Evolutionary conservation across 2,113 vertebrate genomes (phyloP), one percentile per base, ranked within the genome.

Genomic region (Ascaphus truei): DNA sequence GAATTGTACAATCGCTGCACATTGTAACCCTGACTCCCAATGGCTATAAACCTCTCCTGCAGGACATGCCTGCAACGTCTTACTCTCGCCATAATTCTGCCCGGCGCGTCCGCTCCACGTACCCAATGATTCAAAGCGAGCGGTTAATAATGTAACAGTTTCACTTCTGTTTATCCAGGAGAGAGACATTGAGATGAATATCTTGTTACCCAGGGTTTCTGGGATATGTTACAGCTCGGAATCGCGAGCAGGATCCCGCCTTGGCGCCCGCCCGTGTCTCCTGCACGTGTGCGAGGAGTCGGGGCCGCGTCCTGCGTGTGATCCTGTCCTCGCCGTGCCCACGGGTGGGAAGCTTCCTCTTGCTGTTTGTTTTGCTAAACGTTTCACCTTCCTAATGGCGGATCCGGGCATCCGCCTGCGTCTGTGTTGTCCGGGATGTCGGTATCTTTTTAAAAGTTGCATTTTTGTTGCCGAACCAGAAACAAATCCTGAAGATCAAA

Each of bases 301-400:
- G 15, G 2, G 55, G 31, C 11, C 15, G 33, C 56, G n/a, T n/a
- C n/a, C 34, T 34, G 23, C 18, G 6, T 12, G 45, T 50, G 45
- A 34, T 33, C 61, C 61, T 63, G 61, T 15, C 20, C 26, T 34
- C 7, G 43, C 50, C 47, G 34, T 1, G 37, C 37, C 8, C 43
- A 23, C 43, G 7, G 43, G 60, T n/a, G n/a, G n/a, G n/a, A n/a
- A 30, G 12, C 39, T 62, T 64, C 29, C n/a, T 13, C 39, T 43
- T 34, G 30, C 47, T 26, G 30, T 45, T 62, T 48, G 27, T 48
- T 55, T 23, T 53, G 5, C 3, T 58, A 22, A 37, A 58, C 55
- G 11, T 50, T 63, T 48, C 37, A 51, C 45, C 62, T 64, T 52
- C 23, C 62, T 64, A 64, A 36, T 5, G 26, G 13, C n/a, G 33